Conservation (phyloP, 2,797 vertebrate genomes). For the Liasis olivaceus region DNA sequence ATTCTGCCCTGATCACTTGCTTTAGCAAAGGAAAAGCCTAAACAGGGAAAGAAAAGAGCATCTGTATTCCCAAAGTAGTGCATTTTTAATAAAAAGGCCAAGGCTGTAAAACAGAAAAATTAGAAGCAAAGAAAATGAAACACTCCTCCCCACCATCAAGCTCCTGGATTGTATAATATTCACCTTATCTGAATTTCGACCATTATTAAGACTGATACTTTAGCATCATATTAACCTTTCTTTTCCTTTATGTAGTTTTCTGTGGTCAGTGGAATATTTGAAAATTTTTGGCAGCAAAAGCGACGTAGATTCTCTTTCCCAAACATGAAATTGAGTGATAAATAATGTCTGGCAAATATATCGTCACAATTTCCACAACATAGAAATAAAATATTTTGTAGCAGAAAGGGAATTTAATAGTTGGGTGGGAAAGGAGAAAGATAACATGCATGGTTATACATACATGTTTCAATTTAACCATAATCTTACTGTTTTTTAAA, state of each 20-base stretch:
- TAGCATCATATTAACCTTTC: conserved; percentile 15
- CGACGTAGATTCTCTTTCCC: neutral
- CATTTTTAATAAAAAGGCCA: neutral
- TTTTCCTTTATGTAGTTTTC: conserved; percentile 3
- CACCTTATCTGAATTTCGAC: neutral
- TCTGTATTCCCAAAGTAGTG: neutral
- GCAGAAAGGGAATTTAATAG: conserved; percentile 25
- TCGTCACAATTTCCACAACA: conserved; percentile 50
- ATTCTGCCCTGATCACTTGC: neutral
- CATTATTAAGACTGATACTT: neutral
- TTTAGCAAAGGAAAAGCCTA: neutral
- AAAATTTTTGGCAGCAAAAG: conserved; percentile 27
- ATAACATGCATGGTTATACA: neutral
- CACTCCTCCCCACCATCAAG: neutral
- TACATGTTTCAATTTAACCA: conserved; percentile 27
- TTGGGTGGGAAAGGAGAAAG: neutral
- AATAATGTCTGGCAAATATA: conserved; percentile 57
- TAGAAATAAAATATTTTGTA: conserved; percentile 38
- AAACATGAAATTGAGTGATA: conserved; percentile 44
- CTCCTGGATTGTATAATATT: neutral
- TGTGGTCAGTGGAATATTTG: conserved; percentile 11
- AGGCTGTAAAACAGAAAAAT: neutral
- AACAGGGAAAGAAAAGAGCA: conserved; percentile 2
- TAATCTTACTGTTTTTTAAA: neutral
- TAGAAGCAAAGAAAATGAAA: conserved; percentile 6